phyloP scores from a whole-genome alignment of 2,888 invertebrate species.

The Alviniconcha strummeri region DNA sequence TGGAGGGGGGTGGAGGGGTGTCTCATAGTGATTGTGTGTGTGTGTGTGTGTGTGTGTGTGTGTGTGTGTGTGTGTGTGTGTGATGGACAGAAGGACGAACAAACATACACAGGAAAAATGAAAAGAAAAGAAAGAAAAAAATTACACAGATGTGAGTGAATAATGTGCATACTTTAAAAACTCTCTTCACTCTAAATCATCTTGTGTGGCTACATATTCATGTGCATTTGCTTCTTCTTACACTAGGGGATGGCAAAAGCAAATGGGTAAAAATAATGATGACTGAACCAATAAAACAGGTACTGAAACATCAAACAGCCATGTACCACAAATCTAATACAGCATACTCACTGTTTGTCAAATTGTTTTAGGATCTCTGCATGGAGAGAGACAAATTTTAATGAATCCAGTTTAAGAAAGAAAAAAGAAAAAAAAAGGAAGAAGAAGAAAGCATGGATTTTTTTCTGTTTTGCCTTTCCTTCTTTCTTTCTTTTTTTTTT shows the following conservation, averaged over 20 bases:
- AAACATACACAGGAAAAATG: background rate
- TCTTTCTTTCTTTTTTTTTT: too few species aligned
- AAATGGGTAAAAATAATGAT: too few species aligned
- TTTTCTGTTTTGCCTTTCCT: too few species aligned
- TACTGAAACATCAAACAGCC: background rate
- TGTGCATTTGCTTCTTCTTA: background rate
- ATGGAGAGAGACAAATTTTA: background rate
- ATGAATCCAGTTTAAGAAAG: background rate
- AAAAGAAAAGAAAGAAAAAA: too few species aligned
- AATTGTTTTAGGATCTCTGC: background rate
- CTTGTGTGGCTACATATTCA: background rate
- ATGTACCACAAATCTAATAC: background rate
- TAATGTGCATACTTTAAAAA: too few species aligned
- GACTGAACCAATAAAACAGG: too few species aligned
- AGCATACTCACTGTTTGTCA: background rate
- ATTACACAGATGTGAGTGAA: background rate
- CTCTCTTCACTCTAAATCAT: too few species aligned
- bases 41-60: slow-evolving; percentile 10
- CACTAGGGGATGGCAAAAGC: too few species aligned
- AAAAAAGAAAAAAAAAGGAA: background rate
- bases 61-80: slow-evolving; percentile 10
- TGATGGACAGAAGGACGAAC: background rate
- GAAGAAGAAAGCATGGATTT: background rate
- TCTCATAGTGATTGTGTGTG: background rate
- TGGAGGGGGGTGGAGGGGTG: background rate